Percentiles rank a stretch among this genome's conserved stretches.
These are phyloP conservation scores for Onthophagus taurus DNA, from an alignment of 1,140 invertebrate genomes.

Conservation along the genomic window DNA sequence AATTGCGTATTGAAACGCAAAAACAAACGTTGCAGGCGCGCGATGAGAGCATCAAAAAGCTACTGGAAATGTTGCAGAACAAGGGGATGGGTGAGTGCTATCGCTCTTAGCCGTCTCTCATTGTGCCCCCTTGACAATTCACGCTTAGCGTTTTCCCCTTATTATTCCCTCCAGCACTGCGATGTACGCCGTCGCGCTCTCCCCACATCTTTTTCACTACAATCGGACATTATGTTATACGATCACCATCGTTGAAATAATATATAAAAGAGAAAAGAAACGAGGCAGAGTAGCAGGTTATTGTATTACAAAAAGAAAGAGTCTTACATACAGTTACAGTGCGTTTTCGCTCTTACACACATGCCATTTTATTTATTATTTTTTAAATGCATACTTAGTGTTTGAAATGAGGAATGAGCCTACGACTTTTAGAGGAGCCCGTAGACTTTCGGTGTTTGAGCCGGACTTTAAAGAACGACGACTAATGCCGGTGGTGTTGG, in stretches of 20 bases:
- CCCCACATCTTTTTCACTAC: conserved; percentile 20
- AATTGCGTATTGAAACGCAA: conserved; percentile 93
- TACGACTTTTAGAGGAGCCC: no score
- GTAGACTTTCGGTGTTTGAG: no score
- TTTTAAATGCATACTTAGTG: no score
- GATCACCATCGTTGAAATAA: conserved; percentile 5
- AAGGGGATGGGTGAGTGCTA: conserved; percentile 84
- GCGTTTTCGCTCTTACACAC: conserved; percentile 11
- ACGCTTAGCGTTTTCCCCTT: conserved; percentile 24
- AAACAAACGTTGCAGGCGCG: conserved; percentile 92
- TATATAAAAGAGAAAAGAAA: conserved; percentile 1
- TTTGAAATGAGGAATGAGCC: no score
- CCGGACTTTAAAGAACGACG: conserved; percentile 12
- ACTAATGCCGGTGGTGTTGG: conserved; percentile 32
- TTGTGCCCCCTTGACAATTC: no score
- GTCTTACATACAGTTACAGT: conserved; percentile 19
- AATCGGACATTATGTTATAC: conserved; percentile 10
- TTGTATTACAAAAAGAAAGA: no score
- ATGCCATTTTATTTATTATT: no score
- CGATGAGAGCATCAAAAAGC: conserved; percentile 97
- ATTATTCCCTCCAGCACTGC: conserved; percentile 17
- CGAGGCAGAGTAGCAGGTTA: no score
- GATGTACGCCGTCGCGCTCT: conserved; percentile 15
- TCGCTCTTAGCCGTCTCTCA: conserved; percentile 19
- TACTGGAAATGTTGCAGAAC: conserved; percentile 95